Percentiles rank a stretch among this genome's conserved stretches.
Conservation (phyloP, 2,113 vertebrate species). For the Chaetorhynchus papuensis region DNA sequence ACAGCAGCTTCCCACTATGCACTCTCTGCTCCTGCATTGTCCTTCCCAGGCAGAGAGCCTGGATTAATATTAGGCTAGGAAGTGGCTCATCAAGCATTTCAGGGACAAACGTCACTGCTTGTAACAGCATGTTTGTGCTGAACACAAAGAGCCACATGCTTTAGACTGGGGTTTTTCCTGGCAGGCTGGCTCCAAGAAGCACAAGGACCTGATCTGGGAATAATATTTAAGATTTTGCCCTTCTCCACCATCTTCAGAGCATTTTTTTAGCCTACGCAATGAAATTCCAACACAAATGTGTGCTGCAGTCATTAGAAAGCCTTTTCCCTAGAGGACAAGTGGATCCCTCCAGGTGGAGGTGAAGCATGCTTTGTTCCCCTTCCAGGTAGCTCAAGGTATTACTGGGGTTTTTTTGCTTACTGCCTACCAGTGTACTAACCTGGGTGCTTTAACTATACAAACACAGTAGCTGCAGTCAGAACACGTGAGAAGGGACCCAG, state of each 20-base stretch:
- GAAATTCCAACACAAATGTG: neutral
- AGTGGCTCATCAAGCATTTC: neutral
- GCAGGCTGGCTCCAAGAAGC: neutral
- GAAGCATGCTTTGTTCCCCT: neutral
- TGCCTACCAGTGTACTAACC: neutral
- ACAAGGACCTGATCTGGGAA: neutral
- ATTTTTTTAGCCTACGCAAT: neutral
- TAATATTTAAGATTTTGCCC: neutral
- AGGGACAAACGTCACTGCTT: neutral
- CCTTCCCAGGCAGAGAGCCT: neutral
- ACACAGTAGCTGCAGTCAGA: neutral
- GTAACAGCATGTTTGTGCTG: neutral
- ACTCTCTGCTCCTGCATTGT: neutral
- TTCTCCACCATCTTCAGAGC: neutral
- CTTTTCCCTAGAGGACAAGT: neutral
- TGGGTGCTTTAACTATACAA: neutral
- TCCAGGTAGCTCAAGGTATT: neutral
- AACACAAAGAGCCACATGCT: neutral
- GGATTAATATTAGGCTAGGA: neutral
- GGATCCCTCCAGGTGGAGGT: neutral
- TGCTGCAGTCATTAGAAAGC: neutral
- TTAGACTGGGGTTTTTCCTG: neutral
- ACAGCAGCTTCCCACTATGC: neutral
- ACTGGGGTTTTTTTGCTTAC: neutral
- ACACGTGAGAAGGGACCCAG: neutral